Conservation (phyloP, 2,113 vertebrate species). For the Archilochus colubris region DNA sequence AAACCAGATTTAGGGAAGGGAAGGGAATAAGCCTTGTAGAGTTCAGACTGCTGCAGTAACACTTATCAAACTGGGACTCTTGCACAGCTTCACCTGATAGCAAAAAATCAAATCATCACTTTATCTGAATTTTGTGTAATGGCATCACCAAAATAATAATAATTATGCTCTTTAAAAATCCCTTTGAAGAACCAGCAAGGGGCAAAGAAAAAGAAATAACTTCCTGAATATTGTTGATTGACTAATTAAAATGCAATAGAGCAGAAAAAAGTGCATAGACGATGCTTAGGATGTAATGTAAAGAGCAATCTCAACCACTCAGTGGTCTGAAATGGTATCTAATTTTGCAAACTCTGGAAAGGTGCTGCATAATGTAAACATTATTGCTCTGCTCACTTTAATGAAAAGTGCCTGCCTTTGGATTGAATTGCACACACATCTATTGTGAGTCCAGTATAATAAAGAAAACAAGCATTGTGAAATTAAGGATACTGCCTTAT, state of each 20-base stretch:
- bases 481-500: conserved; percentile 66
- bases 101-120: conserved; percentile 22
- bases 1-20: background rate
- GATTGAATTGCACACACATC: conserved; percentile 55
- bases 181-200: conserved; percentile 25
- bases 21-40: background rate
- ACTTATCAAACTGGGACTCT: conserved; percentile 5
- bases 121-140: conserved; percentile 37
- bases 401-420: conserved; percentile 74
- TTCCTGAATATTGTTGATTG: conserved; percentile 72
- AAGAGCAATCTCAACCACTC: conserved; percentile 76
- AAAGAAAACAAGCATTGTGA: conserved; percentile 39
- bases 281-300: conserved; percentile 67
- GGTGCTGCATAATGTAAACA: conserved; percentile 75
- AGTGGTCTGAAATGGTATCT: conserved; percentile 70
- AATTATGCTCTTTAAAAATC: background rate
- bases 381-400: conserved; percentile 74
- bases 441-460: conserved; percentile 65
- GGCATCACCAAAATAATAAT: background rate
- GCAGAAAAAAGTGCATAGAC: conserved; percentile 71
- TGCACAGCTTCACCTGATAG: background rate
- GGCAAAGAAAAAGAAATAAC: background rate
- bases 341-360: conserved; percentile 79
- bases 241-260: conserved; percentile 79
- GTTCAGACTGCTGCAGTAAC: background rate